Evolutionary conservation across 2,888 invertebrate species (phyloP), one percentile per base, ranked within the genome.

Genomic region (Cephus pulcher): DNA sequence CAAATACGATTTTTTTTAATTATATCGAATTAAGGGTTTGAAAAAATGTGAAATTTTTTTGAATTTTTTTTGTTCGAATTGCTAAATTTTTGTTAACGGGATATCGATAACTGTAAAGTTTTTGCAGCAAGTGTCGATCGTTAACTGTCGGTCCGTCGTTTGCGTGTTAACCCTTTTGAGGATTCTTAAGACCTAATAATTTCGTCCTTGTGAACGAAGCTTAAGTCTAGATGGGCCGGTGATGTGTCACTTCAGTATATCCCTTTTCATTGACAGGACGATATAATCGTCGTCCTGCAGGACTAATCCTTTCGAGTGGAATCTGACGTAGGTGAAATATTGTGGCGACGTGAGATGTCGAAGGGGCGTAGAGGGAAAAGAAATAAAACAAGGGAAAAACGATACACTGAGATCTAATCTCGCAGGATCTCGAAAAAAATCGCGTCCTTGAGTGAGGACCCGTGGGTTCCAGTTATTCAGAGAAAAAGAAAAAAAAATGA

Each of bases 1-100:
- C 30, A 11, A n/a, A 4, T 15, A 15, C 0, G 2, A 33, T 0
- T n/a, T 11, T 71, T 71, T 71, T n/a, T 70, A 40, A 40, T 40
- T 1, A 0, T 6, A 40, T 15, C 6, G 4, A 40, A 15, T 15
- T 37, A 12, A 1, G 4, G 6, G 0, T 15, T 4, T 6, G 6
- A 40, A 6, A 15, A 37, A 12, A 4, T 37, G 0, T 3, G 12
- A 37, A 12, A 34, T 34, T 11, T 34, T 34, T 34, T 11, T 11
- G 34, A 34, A 40, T 40, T 15, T 15, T 1, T 6, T 40, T 40
- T 4, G 12, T 6, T 15, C 6, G 40, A 15, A 37, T 34, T 1
- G 11, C 11, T 11, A 34, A 23, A 40, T 56, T 56, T 56, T 23
- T 23, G 0, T 56, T 23, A 56, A 56, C 56, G 56, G 23, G 23